These are phyloP conservation scores for Polydrusus cervinus DNA, from an alignment of 2,888 invertebrate genomes.

Conservation along the genomic window DNA sequence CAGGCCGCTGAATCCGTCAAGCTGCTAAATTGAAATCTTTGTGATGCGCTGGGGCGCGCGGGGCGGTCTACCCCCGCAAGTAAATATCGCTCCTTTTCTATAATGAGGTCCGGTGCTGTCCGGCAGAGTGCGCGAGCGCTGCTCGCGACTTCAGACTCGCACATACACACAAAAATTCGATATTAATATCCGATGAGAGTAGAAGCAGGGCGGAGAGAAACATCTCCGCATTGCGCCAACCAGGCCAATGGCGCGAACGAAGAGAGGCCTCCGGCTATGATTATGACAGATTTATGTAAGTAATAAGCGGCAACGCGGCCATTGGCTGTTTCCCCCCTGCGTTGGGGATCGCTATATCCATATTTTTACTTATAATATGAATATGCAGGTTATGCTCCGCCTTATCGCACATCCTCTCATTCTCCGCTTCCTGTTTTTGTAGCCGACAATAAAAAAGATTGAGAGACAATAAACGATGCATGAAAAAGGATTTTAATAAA, in stretches of 20 bases:
- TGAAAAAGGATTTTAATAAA: too few species aligned
- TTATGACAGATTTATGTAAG: slow-evolving; percentile 84
- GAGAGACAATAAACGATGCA: neutral
- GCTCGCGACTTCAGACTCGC: slow-evolving; percentile 70
- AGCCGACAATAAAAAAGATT: neutral
- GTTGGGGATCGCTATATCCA: slow-evolving; percentile 38
- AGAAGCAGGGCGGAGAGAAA: slow-evolving; percentile 67
- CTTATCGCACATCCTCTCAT: slow-evolving; percentile 23
- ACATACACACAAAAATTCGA: slow-evolving; percentile 79
- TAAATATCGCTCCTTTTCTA: slow-evolving; percentile 69
- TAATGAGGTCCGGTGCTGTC: slow-evolving; percentile 68
- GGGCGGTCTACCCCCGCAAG: slow-evolving; percentile 64
- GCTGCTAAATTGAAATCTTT: slow-evolving; percentile 71
- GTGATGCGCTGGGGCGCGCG: slow-evolving; percentile 63
- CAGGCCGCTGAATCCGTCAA: slow-evolving; percentile 62
- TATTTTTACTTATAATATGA: slow-evolving; percentile 51
- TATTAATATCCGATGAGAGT: slow-evolving; percentile 79
- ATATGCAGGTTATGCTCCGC: slow-evolving; percentile 48
- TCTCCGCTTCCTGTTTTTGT: neutral
- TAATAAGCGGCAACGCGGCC: slow-evolving; percentile 81
- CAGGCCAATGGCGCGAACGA: slow-evolving; percentile 63
- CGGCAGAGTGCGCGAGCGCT: slow-evolving; percentile 67
- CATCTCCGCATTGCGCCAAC: slow-evolving; percentile 67
- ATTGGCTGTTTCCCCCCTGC: slow-evolving; percentile 74
- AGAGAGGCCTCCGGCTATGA: slow-evolving; percentile 67